Base-by-base conservation (phyloP, 2,113 vertebrate species). In the Pluvialis apricaria region DNA sequence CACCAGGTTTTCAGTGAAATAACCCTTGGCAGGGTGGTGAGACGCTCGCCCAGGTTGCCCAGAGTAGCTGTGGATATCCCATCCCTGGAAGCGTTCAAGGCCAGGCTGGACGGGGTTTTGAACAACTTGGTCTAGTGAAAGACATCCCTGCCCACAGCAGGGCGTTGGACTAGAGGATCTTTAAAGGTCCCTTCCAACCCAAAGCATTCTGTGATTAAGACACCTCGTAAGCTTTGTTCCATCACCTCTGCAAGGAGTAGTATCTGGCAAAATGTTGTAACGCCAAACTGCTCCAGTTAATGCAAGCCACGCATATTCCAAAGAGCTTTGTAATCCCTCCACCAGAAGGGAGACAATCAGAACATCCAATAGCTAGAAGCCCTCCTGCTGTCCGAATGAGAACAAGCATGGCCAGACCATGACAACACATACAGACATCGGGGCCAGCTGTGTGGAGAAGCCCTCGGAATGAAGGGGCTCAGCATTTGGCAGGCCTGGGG, bases 391-490 rank as follows among this genome's bases (percentile, higher is more conserved):
- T 34, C 38, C 66, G 58, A 49, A 57, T 11, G 0, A 0, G 31
- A 85, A 69, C 29, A 72, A 66, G 62, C 54, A 54, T 1, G 20
- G 61, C 52, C 34, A 81, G 77, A 32, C 29, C 40, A 25, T 15
- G 49, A 71, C 45, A 66, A 45, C 32, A 28, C 20, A 51, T 7
- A 21, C 38, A 84, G 81, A 57, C 52, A 36, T 57, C 55, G 26
- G 1, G 19, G 62, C 31, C 61, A 94, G 82, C 44, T 66, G 19
- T 1, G 0, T n/a, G 79, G 90, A 65, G 58, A 76, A 73, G 32
- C 52, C 84, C 60, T 0, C 0, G 42, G 64, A 71, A 60, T 36
- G 2, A 1, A 34, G 32, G 36, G 16, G 28, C 16, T 90, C 62
- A 49, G 57, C 51, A 38, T 19, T 57, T 71, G 57, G 31, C n/a